Evolutionary conservation across 1,140 invertebrate genomes (phyloP), one percentile per base, ranked within the genome.

Genomic region (Cyrtorhinus lividipennis): DNA sequence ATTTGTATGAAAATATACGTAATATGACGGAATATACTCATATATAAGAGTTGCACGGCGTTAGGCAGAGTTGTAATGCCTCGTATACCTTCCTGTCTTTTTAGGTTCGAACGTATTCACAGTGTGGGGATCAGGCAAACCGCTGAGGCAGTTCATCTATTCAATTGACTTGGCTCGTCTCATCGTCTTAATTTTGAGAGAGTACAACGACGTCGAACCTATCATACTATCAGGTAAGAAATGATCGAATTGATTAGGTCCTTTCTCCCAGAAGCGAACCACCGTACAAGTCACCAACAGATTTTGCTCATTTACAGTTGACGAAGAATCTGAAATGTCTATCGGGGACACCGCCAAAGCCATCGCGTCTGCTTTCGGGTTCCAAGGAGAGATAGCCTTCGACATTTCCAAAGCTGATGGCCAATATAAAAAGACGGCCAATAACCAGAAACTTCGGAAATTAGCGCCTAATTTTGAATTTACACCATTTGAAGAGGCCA

Each of bases 391-490:
- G 68, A 77, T 92, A 5, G 74, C 80, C 46, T 95, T 84, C 74
- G 94, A 99, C 75, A 86, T 85, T 0, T 81, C 78, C 1, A 90
- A 90, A 72, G 86, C 94, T 0, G 96, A 99, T 79, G 96, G 96
- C 0, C 96, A 99, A 74, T 91, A 85, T 71, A 99, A 99, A 73
- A 99, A 99, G 76, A 99, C 96, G 0, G 95, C 95, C 0, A 95
- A 90, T 61, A 99, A 98, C 77, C 79, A 76, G 0, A 99, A 98
- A 74, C 77, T 99, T 0, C 75, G 91, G 26, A 80, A 77, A 53
- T 81, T 86, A 53, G 76, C 90, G 48, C 90, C 92, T 0, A 81
- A 92, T 66, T 98, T 96, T 72, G 68, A 87, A 64, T 99, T 99
- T 71, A 97, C 93, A 0, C 84, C 90, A 20, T 91, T 98, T 69